Conservation (phyloP, 2,888 invertebrate genomes). For the Drosophila subquinaria region DNA sequence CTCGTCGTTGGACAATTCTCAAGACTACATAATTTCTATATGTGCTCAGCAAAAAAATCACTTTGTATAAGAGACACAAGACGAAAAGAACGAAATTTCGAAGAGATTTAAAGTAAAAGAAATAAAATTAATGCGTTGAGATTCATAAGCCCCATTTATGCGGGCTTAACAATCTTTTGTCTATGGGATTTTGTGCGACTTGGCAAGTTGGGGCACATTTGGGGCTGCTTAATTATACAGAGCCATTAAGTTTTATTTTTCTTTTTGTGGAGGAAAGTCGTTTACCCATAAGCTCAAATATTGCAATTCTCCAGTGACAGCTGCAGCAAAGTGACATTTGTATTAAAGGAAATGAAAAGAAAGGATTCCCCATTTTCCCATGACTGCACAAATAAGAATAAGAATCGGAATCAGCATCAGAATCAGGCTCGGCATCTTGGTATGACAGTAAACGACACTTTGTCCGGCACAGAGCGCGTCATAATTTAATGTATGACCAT, state of each 20-base stretch:
- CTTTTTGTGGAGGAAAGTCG: constrained; percentile 19
- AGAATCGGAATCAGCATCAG: constrained; percentile 14
- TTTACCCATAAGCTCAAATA: constrained; percentile 40
- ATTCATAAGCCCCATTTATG: constrained; percentile 56
- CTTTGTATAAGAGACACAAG: no score
- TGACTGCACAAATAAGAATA: constrained; percentile 29
- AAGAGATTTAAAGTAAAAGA: constrained; percentile 2
- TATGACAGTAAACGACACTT: constrained; percentile 68
- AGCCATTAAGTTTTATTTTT: constrained; percentile 62
- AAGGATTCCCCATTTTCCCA: constrained; percentile 22
- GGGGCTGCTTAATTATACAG: constrained; percentile 64
- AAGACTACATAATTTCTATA: not conserved
- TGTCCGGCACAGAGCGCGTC: constrained; percentile 49
- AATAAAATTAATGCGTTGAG: constrained; percentile 55
- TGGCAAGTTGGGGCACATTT: constrained; percentile 51
- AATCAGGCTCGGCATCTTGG: constrained; percentile 46
- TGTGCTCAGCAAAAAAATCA: no score
- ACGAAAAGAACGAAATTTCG: no score
- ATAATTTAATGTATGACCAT: constrained; percentile 73
- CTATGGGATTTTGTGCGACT: constrained; percentile 16
- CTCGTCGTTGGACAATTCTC: no score
- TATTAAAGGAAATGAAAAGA: constrained; percentile 37
- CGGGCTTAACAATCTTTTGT: constrained; percentile 10
- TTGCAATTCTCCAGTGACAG: constrained; percentile 63
- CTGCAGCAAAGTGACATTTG: constrained; percentile 76